These are phyloP conservation scores for Phenganax subtilis DNA, from an alignment of 92 coral and sea anemone species.

Conservation along the genomic window DNA sequence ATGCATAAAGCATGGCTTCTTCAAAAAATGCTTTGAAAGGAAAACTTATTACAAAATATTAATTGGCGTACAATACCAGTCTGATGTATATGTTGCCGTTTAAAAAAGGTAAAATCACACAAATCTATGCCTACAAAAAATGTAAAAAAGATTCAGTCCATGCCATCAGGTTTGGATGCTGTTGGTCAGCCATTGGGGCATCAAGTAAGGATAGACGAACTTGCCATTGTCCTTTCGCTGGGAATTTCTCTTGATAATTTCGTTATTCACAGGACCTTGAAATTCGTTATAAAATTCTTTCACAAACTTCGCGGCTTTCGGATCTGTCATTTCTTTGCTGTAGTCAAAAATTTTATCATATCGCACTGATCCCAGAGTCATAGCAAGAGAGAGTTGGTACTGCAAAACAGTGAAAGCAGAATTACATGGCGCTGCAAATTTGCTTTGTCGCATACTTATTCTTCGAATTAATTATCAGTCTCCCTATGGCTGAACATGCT, in stretches of 20 bases:
- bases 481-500: too few species aligned
- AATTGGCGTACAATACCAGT: too few species aligned
- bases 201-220: constrained; percentile 10
- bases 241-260: constrained; percentile 3
- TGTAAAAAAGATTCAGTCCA: too few species aligned
- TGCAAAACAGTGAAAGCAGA: not conserved
- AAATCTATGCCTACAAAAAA: too few species aligned
- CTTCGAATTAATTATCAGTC: too few species aligned
- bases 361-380: constrained; percentile 18
- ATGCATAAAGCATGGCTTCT: too few species aligned
- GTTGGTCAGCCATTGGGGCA: constrained; percentile 22
- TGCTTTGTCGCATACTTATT: too few species aligned
- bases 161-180: constrained; percentile 5
- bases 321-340: not conserved
- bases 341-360: constrained; percentile 16
- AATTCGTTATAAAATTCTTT: not conserved
- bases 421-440: not conserved
- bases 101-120: too few species aligned
- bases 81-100: too few species aligned
- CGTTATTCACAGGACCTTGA: not conserved
- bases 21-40: too few species aligned
- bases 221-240: not conserved
- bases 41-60: too few species aligned
- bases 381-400: constrained; percentile 15
- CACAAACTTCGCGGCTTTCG: not conserved